These are phyloP conservation scores for Hemistola chrysoprasaria DNA, from an alignment of 2,888 invertebrate species.

Conservation along the genomic window DNA sequence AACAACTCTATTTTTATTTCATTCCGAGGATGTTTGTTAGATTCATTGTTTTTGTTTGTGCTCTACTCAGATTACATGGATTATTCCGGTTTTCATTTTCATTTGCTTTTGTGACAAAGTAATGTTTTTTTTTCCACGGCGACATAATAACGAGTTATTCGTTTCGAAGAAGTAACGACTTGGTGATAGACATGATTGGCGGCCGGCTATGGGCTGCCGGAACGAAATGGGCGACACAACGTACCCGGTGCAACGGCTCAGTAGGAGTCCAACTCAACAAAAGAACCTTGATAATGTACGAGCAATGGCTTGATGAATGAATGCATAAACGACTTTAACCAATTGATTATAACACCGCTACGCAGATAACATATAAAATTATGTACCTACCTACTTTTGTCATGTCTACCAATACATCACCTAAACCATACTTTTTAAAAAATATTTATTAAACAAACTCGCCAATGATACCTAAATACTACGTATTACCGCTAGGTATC, in stretches of 20 bases:
- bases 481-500: no score
- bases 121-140: slow-evolving; percentile 4
- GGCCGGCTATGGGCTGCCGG: slow-evolving; percentile 53
- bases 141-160: slow-evolving; percentile 21
- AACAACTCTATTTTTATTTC: slow-evolving; percentile 33
- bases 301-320: slow-evolving; percentile 50
- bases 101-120: slow-evolving; percentile 2
- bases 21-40: slow-evolving; percentile 26
- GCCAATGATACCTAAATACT: no score
- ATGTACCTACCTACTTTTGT: no score
- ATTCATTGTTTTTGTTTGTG: slow-evolving; percentile 29
- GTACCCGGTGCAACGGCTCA: slow-evolving; percentile 43
- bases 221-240: slow-evolving; percentile 50
- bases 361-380: no score
- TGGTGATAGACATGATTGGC: slow-evolving; percentile 38
- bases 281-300: slow-evolving; percentile 56
- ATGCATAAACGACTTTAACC: slow-evolving; percentile 72
- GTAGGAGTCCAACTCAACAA: slow-evolving; percentile 64
- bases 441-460: no score
- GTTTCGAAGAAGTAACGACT: slow-evolving; percentile 43
- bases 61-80: slow-evolving; percentile 21
- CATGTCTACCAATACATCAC: slow-evolving; percentile 40
- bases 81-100: slow-evolving; percentile 22
- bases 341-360: slow-evolving; percentile 74
- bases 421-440: no score